Percentiles rank a stretch among this genome's conserved stretches.
phyloP scores from a whole-genome alignment of 2,888 invertebrate genomes.

The Amphipyra berbera region DNA sequence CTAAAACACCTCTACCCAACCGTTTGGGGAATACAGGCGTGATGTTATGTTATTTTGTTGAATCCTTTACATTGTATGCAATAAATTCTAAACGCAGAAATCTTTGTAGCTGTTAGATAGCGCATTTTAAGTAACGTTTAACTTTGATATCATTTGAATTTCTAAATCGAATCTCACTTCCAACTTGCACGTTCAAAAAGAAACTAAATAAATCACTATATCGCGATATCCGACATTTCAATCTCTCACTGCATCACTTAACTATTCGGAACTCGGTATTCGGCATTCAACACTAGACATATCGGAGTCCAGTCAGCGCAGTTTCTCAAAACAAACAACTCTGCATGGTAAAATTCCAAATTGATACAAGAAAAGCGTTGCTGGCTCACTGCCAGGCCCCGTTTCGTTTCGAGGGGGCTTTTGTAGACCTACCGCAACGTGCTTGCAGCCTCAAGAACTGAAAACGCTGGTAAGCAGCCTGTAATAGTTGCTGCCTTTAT shows the following conservation, averaged over 20 bases:
- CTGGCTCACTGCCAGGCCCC: conserved; percentile 73
- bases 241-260: too few species aligned
- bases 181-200: not conserved
- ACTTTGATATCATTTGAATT: not conserved
- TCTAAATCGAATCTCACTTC: not conserved
- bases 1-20: too few species aligned
- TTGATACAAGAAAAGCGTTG: conserved; percentile 67
- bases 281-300: conserved; percentile 31
- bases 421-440: conserved; percentile 63
- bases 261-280: conserved; percentile 8
- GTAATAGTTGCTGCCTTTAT: conserved; percentile 60
- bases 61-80: too few species aligned
- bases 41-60: too few species aligned
- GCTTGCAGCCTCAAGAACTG: conserved; percentile 64
- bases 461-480: conserved; percentile 67
- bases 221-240: conserved; percentile 3
- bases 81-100: not conserved
- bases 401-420: conserved; percentile 71
- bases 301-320: conserved; percentile 43
- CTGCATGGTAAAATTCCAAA: conserved; percentile 67
- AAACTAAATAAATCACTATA: conserved; percentile 5
- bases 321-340: conserved; percentile 56
- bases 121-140: not conserved
- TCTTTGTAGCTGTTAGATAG: too few species aligned
- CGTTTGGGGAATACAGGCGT: too few species aligned